Conservation (phyloP, 2,888 invertebrate genomes). For the Steromphala cineraria region DNA sequence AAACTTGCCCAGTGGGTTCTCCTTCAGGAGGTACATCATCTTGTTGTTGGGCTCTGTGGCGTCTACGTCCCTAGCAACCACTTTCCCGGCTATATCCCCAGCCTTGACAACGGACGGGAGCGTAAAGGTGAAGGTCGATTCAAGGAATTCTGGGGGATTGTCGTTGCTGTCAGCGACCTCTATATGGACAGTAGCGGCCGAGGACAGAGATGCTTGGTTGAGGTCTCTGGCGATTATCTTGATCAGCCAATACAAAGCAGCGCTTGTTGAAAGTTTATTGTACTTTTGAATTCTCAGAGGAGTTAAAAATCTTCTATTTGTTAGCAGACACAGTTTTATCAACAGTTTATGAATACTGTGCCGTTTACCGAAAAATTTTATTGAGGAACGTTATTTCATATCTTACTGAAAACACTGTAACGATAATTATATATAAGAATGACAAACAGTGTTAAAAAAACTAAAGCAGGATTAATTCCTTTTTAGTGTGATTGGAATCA, state of each 20-base stretch:
- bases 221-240: slow-evolving; percentile 41
- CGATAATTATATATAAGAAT: too few relatives aligned
- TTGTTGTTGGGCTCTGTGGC: slow-evolving; percentile 45
- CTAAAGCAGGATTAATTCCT: too few relatives aligned
- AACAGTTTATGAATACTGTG: too few relatives aligned
- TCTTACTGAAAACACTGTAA: too few relatives aligned
- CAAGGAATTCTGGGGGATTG: slow-evolving; percentile 37
- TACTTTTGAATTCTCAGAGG: too few relatives aligned
- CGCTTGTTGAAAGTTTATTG: too few relatives aligned
- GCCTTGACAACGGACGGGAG: slow-evolving; percentile 28
- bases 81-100: slow-evolving; percentile 38
- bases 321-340: too few relatives aligned
- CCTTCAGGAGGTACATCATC: slow-evolving; percentile 40
- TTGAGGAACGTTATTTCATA: too few relatives aligned
- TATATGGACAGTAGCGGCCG: slow-evolving; percentile 32
- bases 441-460: too few relatives aligned
- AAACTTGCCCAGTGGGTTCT: slow-evolving; percentile 45
- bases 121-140: slow-evolving; percentile 21
- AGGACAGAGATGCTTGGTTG: slow-evolving; percentile 24
- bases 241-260: not conserved
- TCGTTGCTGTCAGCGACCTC: slow-evolving; percentile 45
- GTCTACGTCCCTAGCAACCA: slow-evolving; percentile 40
- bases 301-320: too few relatives aligned
- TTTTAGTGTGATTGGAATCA: too few relatives aligned
- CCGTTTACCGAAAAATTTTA: too few relatives aligned